These are phyloP conservation scores for Babylonia areolata DNA, from an alignment of 1,140 invertebrate species.

Conservation along the genomic window DNA sequence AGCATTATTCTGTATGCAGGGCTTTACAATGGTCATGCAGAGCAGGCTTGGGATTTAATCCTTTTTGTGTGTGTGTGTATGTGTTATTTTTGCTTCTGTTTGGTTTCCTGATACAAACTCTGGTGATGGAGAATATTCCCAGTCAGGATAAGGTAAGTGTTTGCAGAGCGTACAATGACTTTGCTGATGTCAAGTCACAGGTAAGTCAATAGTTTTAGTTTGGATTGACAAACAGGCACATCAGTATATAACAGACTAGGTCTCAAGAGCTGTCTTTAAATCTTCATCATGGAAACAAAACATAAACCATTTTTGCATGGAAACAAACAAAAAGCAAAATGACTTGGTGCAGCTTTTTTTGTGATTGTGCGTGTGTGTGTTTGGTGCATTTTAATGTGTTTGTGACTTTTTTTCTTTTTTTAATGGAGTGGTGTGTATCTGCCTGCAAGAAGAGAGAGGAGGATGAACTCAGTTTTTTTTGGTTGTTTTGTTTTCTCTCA, in stretches of 20 bases:
- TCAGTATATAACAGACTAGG: background rate
- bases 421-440: background rate
- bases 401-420: background rate
- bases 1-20: no score
- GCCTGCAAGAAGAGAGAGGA: background rate
- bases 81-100: no score
- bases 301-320: background rate
- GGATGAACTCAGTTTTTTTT: background rate
- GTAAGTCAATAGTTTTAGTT: background rate
- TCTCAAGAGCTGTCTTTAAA: background rate
- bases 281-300: background rate
- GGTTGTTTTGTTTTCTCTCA: no score
- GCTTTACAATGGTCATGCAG: no score
- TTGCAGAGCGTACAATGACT: background rate
- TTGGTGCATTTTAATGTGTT: background rate
- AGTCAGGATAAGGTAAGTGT: background rate
- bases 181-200: background rate
- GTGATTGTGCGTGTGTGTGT: background rate
- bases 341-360: constrained; percentile 17
- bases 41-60: no score
- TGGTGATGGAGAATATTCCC: no score
- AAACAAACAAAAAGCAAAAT: background rate
- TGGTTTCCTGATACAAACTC: no score
- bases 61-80: no score
- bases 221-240: background rate